A percentile compares a stretch with the other conserved stretches of the same genome.
These are phyloP conservation scores for Eupithecia pulchellata DNA, from an alignment of 2,888 invertebrate species.

Conservation along the genomic window DNA sequence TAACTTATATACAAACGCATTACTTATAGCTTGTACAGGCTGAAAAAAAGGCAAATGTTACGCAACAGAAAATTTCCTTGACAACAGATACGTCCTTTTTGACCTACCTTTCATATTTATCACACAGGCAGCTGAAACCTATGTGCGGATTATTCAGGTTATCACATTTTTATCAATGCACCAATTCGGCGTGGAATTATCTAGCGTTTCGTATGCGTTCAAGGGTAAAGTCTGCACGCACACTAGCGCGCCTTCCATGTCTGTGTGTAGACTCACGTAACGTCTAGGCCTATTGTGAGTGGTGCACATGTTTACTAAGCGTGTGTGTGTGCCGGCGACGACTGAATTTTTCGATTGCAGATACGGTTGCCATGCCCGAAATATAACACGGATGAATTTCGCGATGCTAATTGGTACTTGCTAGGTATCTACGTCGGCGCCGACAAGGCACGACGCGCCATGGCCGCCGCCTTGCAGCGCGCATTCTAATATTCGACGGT, in stretches of 20 bases:
- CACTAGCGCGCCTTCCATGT: slow-evolving; percentile 60
- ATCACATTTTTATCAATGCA: slow-evolving; percentile 81
- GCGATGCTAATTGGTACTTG: slow-evolving; percentile 64
- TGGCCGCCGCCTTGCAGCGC: slow-evolving; percentile 44
- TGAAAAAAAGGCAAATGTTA: neutral
- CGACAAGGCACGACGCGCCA: slow-evolving; percentile 41
- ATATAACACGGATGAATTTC: slow-evolving; percentile 78
- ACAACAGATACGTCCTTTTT: slow-evolving; percentile 35
- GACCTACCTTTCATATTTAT: slow-evolving; percentile 41
- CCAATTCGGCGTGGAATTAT: slow-evolving; percentile 75
- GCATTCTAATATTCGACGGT: slow-evolving; percentile 38
- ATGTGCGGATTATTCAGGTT: slow-evolving; percentile 68
- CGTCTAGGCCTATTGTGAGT: slow-evolving; percentile 73
- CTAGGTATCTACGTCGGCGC: slow-evolving; percentile 60
- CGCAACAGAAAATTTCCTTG: neutral
- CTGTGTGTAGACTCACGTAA: slow-evolving; percentile 57
- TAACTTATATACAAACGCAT: neutral
- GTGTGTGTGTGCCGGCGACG: slow-evolving; percentile 72
- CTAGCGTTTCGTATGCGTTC: slow-evolving; percentile 78
- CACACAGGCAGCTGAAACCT: slow-evolving; percentile 55
- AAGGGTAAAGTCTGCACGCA: slow-evolving; percentile 80
- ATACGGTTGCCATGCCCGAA: slow-evolving; percentile 82
- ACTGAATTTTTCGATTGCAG: slow-evolving; percentile 79
- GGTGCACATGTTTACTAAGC: slow-evolving; percentile 58
- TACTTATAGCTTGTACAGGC: neutral